phyloP scores from a whole-genome alignment of 2,113 vertebrate species.

The Cygnus buccinator region DNA sequence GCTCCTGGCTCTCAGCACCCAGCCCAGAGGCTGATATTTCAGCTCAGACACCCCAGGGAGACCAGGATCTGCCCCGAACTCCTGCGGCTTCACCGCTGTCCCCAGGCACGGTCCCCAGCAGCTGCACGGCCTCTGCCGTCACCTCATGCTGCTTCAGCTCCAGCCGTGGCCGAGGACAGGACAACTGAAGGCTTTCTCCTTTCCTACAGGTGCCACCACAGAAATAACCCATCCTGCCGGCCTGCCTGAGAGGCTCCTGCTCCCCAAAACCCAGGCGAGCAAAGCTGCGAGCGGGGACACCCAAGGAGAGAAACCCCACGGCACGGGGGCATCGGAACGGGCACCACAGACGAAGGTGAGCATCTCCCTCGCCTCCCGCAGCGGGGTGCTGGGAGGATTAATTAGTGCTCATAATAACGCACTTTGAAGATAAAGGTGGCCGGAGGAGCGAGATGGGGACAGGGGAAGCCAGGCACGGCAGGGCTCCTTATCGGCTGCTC shows the following conservation, averaged over 20 bases:
- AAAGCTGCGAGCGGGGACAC: background rate
- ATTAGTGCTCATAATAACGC: background rate
- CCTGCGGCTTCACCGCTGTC: rapidly evolving
- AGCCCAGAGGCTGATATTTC: rapidly evolving
- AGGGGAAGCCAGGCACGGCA: background rate
- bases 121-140: background rate
- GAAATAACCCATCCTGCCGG: background rate
- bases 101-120: too few relatives aligned
- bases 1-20: background rate
- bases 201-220: background rate
- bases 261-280: background rate
- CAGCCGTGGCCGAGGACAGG: background rate
- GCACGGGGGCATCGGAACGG: background rate
- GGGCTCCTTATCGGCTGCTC: constrained; percentile 15
- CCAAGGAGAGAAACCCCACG: rapidly evolving
- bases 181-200: background rate
- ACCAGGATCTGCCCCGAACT: background rate
- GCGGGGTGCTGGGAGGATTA: background rate
- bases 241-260: rapidly evolving
- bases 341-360: background rate
- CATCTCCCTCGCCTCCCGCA: background rate
- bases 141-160: background rate
- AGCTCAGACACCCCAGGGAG: background rate
- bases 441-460: background rate
- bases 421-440: background rate